These are phyloP conservation scores for Meiosimyza decipiens DNA, from an alignment of 2,888 invertebrate genomes.

Conservation along the genomic window DNA sequence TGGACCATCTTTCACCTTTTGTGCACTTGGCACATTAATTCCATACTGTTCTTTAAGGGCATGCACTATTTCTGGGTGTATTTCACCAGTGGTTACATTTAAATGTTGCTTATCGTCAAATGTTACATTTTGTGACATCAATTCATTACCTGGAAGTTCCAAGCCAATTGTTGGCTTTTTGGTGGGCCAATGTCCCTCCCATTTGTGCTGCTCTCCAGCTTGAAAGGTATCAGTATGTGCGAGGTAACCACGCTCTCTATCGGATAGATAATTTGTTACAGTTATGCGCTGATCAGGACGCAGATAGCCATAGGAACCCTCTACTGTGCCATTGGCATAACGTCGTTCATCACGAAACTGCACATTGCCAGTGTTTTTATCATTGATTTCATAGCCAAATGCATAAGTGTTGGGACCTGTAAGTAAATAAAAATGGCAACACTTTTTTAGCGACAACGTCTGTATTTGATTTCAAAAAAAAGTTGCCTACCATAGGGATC, in stretches of 20 bases:
- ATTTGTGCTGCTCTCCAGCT: conserved; percentile 43
- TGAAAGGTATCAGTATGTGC: conserved; percentile 52
- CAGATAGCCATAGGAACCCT: conserved; percentile 78
- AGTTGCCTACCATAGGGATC: conserved; percentile 57
- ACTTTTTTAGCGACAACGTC: conserved; percentile 1
- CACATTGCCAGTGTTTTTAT: conserved; percentile 73
- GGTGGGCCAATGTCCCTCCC: conserved; percentile 53
- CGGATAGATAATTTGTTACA: conserved; percentile 74
- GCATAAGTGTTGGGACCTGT: conserved; percentile 75
- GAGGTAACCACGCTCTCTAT: conserved; percentile 71
- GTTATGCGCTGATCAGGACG: conserved; percentile 73
- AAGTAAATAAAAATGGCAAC: conserved; percentile 9
- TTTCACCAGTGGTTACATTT: conserved; percentile 53
- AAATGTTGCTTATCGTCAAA: conserved; percentile 53
- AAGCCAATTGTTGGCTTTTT: conserved; percentile 44
- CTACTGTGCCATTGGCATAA: conserved; percentile 76
- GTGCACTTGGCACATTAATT: conserved; percentile 56
- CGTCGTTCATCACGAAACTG: conserved; percentile 80
- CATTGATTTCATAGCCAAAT: conserved; percentile 78
- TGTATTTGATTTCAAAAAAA: neutral
- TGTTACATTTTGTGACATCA: conserved; percentile 39
- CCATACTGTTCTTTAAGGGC: conserved; percentile 55
- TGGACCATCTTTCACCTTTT: conserved; percentile 49
- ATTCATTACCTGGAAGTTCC: conserved; percentile 27
- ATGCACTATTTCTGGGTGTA: conserved; percentile 52